Percentiles rank a stretch among this genome's conserved stretches.
phyloP scores from a whole-genome alignment of 2,113 vertebrate genomes.

The Toxostoma redivivum region DNA sequence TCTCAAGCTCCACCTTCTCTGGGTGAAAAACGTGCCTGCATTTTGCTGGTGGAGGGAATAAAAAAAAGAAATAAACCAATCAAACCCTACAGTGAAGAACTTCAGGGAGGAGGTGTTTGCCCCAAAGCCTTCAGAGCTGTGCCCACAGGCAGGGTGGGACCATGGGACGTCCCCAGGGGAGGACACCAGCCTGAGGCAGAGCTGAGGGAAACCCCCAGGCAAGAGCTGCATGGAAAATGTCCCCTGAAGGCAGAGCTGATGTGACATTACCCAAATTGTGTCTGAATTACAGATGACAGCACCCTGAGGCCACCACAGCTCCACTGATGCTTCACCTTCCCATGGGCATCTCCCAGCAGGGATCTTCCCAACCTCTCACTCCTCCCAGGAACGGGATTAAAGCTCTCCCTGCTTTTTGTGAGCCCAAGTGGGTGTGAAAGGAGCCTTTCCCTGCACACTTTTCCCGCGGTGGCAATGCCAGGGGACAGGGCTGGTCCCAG shows the following conservation, averaged over 20 bases:
- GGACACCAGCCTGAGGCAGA: not conserved
- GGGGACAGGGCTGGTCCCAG: not conserved
- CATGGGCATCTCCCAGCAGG: not conserved
- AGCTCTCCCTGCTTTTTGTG: not conserved
- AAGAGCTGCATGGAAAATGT: not conserved
- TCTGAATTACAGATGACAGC: not conserved
- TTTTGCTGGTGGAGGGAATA: not conserved
- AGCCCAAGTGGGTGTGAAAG: fast-evolving
- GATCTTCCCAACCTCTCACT: not conserved
- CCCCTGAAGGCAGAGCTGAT: not conserved
- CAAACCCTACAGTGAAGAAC: too few relatives aligned
- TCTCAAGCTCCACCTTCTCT: not conserved
- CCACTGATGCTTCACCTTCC: not conserved
- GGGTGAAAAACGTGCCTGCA: not conserved
- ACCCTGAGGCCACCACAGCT: not conserved
- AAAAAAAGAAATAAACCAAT: not conserved
- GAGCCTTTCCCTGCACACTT: not conserved
- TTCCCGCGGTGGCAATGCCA: fast-evolving
- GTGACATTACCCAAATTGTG: not conserved
- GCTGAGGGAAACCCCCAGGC: not conserved
- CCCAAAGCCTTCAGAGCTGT: not conserved
- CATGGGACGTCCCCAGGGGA: fast-evolving
- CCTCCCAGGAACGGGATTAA: not conserved
- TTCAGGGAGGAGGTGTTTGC: not conserved
- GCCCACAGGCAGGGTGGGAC: not conserved